A percentile compares a stretch with the other conserved stretches of the same genome.
These are phyloP conservation scores for Diabrotica balteata DNA, from an alignment of 2,888 invertebrate genomes.

Conservation along the genomic window DNA sequence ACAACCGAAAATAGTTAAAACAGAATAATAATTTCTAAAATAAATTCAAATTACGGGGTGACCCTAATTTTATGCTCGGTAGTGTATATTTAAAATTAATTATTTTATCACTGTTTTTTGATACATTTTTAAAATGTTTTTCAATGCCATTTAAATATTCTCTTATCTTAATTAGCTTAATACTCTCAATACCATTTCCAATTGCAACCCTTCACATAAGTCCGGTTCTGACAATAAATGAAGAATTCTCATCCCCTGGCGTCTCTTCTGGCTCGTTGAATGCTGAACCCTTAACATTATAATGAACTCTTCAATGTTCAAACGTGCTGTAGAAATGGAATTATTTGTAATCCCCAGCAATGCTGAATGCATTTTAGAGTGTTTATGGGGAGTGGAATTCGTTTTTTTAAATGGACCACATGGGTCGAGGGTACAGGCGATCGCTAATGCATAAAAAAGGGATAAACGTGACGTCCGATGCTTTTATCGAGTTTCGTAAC, in stretches of 20 bases:
- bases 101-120: neutral
- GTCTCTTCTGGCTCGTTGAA: constrained; percentile 33
- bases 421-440: neutral
- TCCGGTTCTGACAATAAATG: neutral
- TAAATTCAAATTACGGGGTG: too few relatives aligned
- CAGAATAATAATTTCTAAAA: too few relatives aligned
- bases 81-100: too few relatives aligned
- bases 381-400: constrained; percentile 31
- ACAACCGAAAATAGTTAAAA: too few relatives aligned
- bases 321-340: constrained; percentile 43
- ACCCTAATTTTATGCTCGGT: too few relatives aligned
- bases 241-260: constrained; percentile 26
- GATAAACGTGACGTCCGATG: neutral
- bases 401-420: constrained; percentile 31
- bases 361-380: constrained; percentile 37
- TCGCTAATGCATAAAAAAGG: neutral
- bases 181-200: neutral
- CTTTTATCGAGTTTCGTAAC: neutral
- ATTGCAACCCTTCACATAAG: neutral
- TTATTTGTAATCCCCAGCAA: constrained; percentile 44
- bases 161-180: too few relatives aligned
- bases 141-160: too few relatives aligned
- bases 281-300: constrained; percentile 42
- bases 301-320: constrained; percentile 46
- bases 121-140: neutral